Percentiles rank a stretch among this genome's conserved stretches.
These are phyloP conservation scores for Epinotia ramella DNA, from an alignment of 2,888 invertebrate genomes.

Conservation along the genomic window DNA sequence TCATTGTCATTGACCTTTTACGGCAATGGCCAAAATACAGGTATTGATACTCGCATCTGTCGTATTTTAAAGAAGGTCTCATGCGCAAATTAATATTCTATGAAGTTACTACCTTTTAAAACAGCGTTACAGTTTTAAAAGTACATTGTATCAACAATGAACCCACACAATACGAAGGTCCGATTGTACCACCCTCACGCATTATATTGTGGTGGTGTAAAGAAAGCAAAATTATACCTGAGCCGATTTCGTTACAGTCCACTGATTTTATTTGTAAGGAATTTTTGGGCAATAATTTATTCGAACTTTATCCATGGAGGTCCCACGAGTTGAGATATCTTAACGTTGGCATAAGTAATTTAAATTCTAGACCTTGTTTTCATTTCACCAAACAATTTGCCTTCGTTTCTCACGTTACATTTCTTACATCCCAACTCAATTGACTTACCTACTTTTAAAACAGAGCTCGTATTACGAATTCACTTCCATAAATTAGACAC, in stretches of 20 bases:
- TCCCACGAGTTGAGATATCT: background rate
- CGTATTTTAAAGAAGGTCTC: background rate
- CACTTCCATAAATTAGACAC: constrained; percentile 18
- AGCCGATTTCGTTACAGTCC: constrained; percentile 30
- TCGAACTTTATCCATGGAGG: background rate
- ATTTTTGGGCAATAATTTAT: constrained; percentile 30
- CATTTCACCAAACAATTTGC: constrained; percentile 29
- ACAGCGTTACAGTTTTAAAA: background rate
- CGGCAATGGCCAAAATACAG: constrained; percentile 14
- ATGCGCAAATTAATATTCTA: background rate
- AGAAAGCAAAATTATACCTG: constrained; percentile 39
- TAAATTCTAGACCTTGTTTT: constrained; percentile 17
- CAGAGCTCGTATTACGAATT: constrained; percentile 22
- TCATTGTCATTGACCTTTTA: constrained; percentile 13
- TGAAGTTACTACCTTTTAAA: background rate
- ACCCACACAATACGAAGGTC: constrained; percentile 20
- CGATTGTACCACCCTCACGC: constrained; percentile 32
- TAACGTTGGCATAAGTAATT: constrained; percentile 2
- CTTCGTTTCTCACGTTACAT: constrained; percentile 14
- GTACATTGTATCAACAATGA: constrained; percentile 31
- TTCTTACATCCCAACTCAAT: background rate
- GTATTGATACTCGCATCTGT: background rate
- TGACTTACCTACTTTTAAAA: background rate
- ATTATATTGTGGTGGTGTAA: constrained; percentile 20
- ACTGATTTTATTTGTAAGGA: constrained; percentile 23